These are phyloP conservation scores for Ctenoplectra terminalis DNA, from an alignment of 1,140 invertebrate genomes.

Conservation along the genomic window DNA sequence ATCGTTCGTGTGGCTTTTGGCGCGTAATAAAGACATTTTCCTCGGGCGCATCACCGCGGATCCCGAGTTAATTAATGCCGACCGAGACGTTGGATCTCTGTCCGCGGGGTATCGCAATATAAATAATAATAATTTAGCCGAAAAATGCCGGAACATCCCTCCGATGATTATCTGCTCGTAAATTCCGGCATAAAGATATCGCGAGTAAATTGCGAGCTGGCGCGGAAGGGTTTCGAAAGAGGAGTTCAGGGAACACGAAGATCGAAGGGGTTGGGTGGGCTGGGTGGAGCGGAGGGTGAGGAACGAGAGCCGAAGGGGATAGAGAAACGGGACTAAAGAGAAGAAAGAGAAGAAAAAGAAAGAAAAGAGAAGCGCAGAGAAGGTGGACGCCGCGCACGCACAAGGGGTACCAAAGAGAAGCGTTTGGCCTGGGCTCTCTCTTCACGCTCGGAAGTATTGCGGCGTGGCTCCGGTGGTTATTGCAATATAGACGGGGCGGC, in stretches of 20 bases:
- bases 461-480: constrained; percentile 65
- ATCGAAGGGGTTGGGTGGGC: constrained; percentile 21
- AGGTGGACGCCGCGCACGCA: constrained; percentile 52
- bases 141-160: constrained; percentile 81
- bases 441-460: constrained; percentile 59
- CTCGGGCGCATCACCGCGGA: constrained; percentile 56
- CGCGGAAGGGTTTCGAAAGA: constrained; percentile 59
- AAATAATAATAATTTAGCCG: constrained; percentile 82
- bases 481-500: constrained; percentile 81
- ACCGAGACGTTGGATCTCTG: constrained; percentile 48
- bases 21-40: constrained; percentile 81
- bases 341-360: background rate
- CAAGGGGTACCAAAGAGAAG: constrained; percentile 40
- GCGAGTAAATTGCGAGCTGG: constrained; percentile 80
- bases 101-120: constrained; percentile 72
- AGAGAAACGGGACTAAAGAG: background rate
- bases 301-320: background rate
- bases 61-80: constrained; percentile 76
- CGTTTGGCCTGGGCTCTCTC: constrained; percentile 49
- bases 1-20: background rate
- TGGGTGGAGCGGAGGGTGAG: background rate
- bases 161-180: constrained; percentile 83
- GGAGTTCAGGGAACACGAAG: constrained; percentile 29
- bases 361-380: constrained; percentile 5
- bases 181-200: constrained; percentile 82